Percentiles rank a stretch among this genome's conserved stretches.
These are phyloP conservation scores for Abscondita cerata DNA, from an alignment of 2,888 invertebrate genomes.

Conservation along the genomic window DNA sequence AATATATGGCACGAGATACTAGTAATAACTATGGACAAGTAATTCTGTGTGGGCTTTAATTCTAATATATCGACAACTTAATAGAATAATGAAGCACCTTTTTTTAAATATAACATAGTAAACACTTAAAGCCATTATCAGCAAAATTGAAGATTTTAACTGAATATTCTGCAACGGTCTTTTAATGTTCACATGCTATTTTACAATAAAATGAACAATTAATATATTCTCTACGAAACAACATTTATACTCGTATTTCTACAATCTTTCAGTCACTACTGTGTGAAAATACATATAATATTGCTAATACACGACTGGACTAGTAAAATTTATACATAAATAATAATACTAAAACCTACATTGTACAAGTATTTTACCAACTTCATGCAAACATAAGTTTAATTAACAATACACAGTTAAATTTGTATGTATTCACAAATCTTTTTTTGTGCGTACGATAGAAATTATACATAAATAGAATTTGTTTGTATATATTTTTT, in stretches of 20 bases:
- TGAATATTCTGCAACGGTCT: no score
- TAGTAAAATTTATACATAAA: slow-evolving; percentile 53
- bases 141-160: no score
- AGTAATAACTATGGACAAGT: slow-evolving; percentile 54
- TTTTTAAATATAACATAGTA: background rate
- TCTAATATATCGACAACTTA: slow-evolving; percentile 20
- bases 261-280: slow-evolving; percentile 23
- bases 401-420: no score
- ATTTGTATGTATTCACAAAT: no score
- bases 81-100: background rate
- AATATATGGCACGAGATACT: slow-evolving; percentile 31
- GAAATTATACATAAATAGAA: no score
- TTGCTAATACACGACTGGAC: slow-evolving; percentile 62
- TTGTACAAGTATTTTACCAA: slow-evolving; percentile 25
- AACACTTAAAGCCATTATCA: background rate
- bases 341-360: slow-evolving; percentile 30
- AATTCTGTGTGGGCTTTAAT: slow-evolving; percentile 58
- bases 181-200: no score
- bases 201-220: background rate
- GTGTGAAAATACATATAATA: slow-evolving; percentile 51
- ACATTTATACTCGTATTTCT: slow-evolving; percentile 14
- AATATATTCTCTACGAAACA: slow-evolving; percentile 13
- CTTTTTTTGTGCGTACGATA: no score
- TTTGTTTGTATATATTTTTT: background rate
- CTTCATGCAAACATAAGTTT: slow-evolving; percentile 9